phyloP scores from a whole-genome alignment of 2,888 invertebrate genomes.

The Ellobium chinense region DNA sequence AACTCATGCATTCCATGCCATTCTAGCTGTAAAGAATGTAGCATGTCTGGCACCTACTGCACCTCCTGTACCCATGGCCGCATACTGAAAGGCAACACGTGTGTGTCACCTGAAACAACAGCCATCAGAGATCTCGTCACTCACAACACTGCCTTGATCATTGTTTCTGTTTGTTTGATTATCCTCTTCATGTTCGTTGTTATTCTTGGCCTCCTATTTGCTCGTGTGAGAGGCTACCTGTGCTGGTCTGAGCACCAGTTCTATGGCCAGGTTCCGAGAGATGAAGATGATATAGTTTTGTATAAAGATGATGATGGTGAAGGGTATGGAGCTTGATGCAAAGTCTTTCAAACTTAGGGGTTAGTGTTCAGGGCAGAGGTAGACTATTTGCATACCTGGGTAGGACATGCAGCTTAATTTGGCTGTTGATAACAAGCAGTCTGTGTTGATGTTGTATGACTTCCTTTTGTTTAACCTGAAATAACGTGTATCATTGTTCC shows the following conservation, averaged over 20 bases:
- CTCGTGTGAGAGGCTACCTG: neutral
- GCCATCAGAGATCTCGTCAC: too few species aligned
- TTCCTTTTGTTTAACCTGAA: too few species aligned
- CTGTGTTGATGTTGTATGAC: too few species aligned
- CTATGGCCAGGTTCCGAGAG: constrained; percentile 23
- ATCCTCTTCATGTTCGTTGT: neutral
- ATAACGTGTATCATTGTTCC: too few species aligned
- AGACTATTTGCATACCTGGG: too few species aligned
- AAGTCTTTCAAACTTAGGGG: too few species aligned
- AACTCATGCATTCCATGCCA: constrained; percentile 34
- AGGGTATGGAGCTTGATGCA: neutral
- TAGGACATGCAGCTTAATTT: too few species aligned
- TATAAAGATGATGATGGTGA: constrained; percentile 29
- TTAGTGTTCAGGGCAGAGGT: too few species aligned
- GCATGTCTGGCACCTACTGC: neutral
- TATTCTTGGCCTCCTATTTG: constrained; percentile 9
- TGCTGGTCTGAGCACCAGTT: neutral
- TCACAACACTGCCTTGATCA: neutral
- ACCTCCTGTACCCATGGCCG: constrained; percentile 4
- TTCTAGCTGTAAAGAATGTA: constrained; percentile 36
- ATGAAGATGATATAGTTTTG: constrained; percentile 19
- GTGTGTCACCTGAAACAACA: neutral
- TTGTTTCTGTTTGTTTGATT: neutral
- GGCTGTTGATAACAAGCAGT: too few species aligned
- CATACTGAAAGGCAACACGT: neutral